phyloP scores from a whole-genome alignment of 2,797 vertebrate genomes.

The Oreortyx pictus region DNA sequence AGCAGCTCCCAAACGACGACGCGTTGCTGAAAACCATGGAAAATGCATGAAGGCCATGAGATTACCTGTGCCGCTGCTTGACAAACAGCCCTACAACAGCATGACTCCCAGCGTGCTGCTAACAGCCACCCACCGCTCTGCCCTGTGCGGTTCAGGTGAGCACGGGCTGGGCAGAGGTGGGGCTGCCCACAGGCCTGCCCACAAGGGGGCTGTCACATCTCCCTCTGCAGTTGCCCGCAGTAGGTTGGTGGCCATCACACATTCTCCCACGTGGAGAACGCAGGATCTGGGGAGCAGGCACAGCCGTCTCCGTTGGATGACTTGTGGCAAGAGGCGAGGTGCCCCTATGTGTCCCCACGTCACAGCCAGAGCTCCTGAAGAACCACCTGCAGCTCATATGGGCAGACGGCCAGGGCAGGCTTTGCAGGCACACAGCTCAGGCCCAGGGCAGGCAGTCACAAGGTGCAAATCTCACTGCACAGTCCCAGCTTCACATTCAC shows the following conservation, averaged over 20 bases:
- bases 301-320: fast-evolving
- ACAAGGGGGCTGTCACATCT: neutral
- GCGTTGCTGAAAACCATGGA: neutral
- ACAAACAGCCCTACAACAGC: too few relatives aligned
- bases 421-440: fast-evolving
- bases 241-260: neutral
- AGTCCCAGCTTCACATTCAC: fast-evolving
- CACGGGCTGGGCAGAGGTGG: neutral
- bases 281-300: fast-evolving
- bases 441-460: fast-evolving
- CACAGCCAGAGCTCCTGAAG: fast-evolving
- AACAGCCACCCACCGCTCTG: too few relatives aligned
- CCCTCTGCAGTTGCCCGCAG: fast-evolving
- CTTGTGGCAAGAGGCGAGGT: fast-evolving
- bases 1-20: neutral
- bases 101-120: too few relatives aligned
- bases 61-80: too few relatives aligned
- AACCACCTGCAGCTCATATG: neutral
- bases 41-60: neutral
- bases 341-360: neutral
- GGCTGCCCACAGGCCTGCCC: neutral
- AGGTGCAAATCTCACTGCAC: neutral
- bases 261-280: neutral
- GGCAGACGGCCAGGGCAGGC: neutral
- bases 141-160: too few relatives aligned